Evolutionary conservation across 2,113 vertebrate species (phyloP), one percentile per base, ranked within the genome.

Genomic region (Ctenodactylus gundi): DNA sequence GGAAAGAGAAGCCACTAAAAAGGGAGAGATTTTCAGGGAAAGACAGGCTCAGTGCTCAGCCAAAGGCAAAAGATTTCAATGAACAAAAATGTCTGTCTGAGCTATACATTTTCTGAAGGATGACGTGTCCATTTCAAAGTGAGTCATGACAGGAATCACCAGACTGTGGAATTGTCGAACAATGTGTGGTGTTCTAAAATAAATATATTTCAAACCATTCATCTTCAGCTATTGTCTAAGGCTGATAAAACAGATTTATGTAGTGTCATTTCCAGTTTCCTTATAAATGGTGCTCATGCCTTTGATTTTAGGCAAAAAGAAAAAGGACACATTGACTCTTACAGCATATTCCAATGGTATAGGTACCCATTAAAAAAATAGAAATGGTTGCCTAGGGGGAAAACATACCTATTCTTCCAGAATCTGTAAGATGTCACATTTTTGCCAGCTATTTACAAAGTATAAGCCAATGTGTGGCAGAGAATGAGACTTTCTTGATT

Each of bases 81-180:
- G 85, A 84, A 68, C 64, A 68, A 93, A 25, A 55, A 29, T 0
- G 4, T 83, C 76, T 81, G 41, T 36, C 76, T 58, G 51, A 36
- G 55, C 55, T 78, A n/a, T 31, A 9, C 64, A 68, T 64, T 90
- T 96, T 92, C 85, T 75, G 67, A 94, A 90, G 44, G 57, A 49
- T 49, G 93, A 92, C 83, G 81, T 73, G 73, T 73, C 62, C 39
- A 49, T 73, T 94, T 92, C 62, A 83, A 78, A 92, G 49, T 49
- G 64, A 88, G n/a, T 62, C 86, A 31, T 39, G 85, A 75, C 44
- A 88, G 82, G 39, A 88, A 46, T 73, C 72, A 64, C 20, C 57
- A 58, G 82, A 67, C 81, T 39, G 14, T 41, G 36, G 68, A 60
- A 62, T 17, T 49, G 31, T n/a, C 41, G 75, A 77, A 72, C 46